Base-by-base conservation (phyloP, 2,797 vertebrate species). In the Lacerta viridis region DNA sequence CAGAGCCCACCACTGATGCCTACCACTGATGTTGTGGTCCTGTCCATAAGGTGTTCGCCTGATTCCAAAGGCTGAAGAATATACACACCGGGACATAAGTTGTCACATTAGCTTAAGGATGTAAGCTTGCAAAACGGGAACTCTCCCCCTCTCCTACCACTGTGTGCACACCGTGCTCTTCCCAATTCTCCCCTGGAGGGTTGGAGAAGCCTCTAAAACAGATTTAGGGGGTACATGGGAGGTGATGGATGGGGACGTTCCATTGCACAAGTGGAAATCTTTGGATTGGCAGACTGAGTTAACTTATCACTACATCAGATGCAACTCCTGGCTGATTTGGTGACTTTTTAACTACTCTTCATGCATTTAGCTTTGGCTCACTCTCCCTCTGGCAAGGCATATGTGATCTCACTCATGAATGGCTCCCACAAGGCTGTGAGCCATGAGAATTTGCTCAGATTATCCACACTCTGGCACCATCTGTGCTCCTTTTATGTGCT, bases 371-470 rank as follows among this genome's bases (percentile, higher is more conserved):
- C 7, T 27, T 71, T 36, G 20, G 61, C 33, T 68, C n/a, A 18
- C 23, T 7, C 69, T 75, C 29, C 29, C 6, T 29, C 33, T 83
- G 39, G 33, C n/a, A 18, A 83, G 43, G 72, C 20, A 29, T 55
- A 27, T 55, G 74, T 68, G 80, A 39, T 66, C 41, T 88, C n/a
- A 69, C 43, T 84, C 72, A 88, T 71, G 33, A 78, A 50, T 43
- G 66, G 6, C 15, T 13, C 41, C 20, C n/a, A 39, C 41, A 9
- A 66, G 83, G 50, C 55, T 41, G 55, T 87, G 36, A 11, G 17
- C 25, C 36, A 41, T 80, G 66, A 75, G 76, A 85, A 50, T 74
- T 72, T 80, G 13, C 41, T 64, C 39, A 85, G 17, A 10, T 36
- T 75, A 15, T 75, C 41, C n/a, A 9, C 25, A 66, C 77, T 85